Base-by-base conservation (phyloP, 2,888 invertebrate genomes). In the Dilophus febrilis region DNA sequence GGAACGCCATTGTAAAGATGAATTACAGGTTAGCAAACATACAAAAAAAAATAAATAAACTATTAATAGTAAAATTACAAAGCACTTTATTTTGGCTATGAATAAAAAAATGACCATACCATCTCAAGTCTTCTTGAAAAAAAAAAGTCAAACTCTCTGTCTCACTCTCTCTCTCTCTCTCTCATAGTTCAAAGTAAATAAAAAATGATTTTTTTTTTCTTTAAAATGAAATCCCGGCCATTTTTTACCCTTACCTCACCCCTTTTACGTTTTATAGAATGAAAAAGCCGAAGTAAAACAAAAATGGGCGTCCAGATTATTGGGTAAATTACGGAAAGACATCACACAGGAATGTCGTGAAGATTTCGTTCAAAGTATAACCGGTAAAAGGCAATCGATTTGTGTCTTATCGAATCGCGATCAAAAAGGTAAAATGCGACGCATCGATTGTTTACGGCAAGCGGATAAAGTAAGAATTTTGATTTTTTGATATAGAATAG, bases 211-310 rank as follows among this genome's bases (percentile, higher is more conserved):
- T n/a, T n/a, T n/a, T n/a, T 22, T 22, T 4, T 22, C 8, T 22
- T 22, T 22, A 22, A 6, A 22, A 6, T 22, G 29, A 29, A 29
- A 29, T 8, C 29, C 5, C 13, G 29, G 13, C 11, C 29, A n/a
- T n/a, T n/a, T n/a, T n/a, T n/a, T n/a, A n/a, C n/a, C n/a, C n/a
- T n/a, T n/a, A n/a, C n/a, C n/a, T n/a, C n/a, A n/a, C n/a, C n/a
- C n/a, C n/a, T n/a, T n/a, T n/a, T n/a, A n/a, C n/a, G n/a, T n/a
- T n/a, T n/a, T n/a, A n/a, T 4, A 98, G 97, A 91, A 90, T 68
- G 97, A 98, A 67, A 92, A 95, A 67, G 83, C 90, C 56, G 97
- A 98, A 71, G 90, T 95, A 50, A 98, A 98, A 71, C 95, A 97
- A 66, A 98, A 97, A 77, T 98, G 98, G 98, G 98, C 98, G 41